A percentile compares a stretch with the other conserved stretches of the same genome.
Conservation (phyloP, 1,140 invertebrate genomes). For the Eciton burchellii region DNA sequence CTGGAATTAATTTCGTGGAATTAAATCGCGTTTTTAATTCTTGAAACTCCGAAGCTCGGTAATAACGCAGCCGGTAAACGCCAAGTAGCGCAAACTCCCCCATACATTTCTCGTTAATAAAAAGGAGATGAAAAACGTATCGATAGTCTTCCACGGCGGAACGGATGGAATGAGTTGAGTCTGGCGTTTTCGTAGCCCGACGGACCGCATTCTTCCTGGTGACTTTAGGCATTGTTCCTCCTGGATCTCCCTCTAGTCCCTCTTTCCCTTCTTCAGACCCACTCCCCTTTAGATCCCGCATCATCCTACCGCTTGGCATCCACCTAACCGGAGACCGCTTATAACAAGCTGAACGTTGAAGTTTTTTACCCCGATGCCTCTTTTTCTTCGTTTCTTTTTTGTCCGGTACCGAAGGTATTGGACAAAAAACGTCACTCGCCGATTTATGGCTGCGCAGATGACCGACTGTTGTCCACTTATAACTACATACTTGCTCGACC, state of each 20-base stretch:
- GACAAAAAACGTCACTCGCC: constrained; percentile 81
- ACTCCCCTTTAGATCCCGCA: constrained; percentile 45
- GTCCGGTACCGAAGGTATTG: constrained; percentile 64
- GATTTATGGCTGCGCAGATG: constrained; percentile 84
- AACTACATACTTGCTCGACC: constrained; percentile 79
- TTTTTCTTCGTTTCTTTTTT: constrained; percentile 72
- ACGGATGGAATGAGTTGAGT: constrained; percentile 60
- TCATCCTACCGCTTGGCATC: constrained; percentile 60
- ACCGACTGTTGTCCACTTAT: constrained; percentile 83
- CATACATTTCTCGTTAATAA: constrained; percentile 79
- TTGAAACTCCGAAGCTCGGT: constrained; percentile 64
- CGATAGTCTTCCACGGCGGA: constrained; percentile 61
- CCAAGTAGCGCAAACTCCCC: constrained; percentile 79
- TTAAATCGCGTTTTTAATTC: constrained; percentile 40
- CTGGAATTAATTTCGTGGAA: not conserved
- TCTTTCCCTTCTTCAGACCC: constrained; percentile 62
- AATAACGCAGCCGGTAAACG: constrained; percentile 78
- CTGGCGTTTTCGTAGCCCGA: constrained; percentile 78
- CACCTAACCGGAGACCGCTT: constrained; percentile 68
- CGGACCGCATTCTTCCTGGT: constrained; percentile 85
- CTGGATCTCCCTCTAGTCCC: constrained; percentile 64
- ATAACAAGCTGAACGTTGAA: constrained; percentile 78
- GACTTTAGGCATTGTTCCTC: constrained; percentile 84
- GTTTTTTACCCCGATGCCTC: constrained; percentile 75
- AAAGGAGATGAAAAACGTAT: constrained; percentile 62